Evolutionary conservation across 2,888 invertebrate species (phyloP).

Genomic region (Leptinotarsa tumamoca): DNA sequence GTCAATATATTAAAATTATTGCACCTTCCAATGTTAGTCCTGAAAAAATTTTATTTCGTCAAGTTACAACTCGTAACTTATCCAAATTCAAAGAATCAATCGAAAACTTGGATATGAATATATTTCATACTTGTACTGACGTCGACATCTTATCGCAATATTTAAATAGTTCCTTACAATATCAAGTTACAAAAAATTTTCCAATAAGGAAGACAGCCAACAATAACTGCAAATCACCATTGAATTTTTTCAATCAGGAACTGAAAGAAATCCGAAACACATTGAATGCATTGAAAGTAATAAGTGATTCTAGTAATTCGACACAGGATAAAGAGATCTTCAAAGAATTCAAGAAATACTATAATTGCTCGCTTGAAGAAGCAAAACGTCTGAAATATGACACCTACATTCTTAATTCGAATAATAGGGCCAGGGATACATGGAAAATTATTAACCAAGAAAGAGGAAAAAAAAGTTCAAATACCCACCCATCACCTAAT

Average conservation of each 20-base stretch:
- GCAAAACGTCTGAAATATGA: too few species aligned
- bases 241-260: constrained; percentile 1
- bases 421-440: too few species aligned
- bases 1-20: not conserved
- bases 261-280: constrained; percentile 6
- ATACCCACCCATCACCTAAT: too few species aligned
- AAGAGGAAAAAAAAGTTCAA: too few species aligned
- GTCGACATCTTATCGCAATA: not conserved
- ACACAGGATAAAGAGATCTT: constrained; percentile 1
- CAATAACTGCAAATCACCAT: not conserved
- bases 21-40: not conserved
- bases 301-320: not conserved
- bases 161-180: not conserved
- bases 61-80: not conserved
- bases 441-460: too few species aligned
- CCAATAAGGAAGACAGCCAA: not conserved
- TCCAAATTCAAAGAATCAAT: not conserved
- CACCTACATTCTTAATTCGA: too few species aligned
- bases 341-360: too few species aligned
- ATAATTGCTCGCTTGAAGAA: too few species aligned
- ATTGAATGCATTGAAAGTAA: not conserved
- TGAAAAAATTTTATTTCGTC: constrained; percentile 9
- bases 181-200: not conserved
- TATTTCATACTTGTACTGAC: not conserved
- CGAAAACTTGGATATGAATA: not conserved